Evolutionary conservation across 37 sponge, comb jelly and placozoan species (phyloP).

Genomic region (Tethya wilhelma): DNA sequence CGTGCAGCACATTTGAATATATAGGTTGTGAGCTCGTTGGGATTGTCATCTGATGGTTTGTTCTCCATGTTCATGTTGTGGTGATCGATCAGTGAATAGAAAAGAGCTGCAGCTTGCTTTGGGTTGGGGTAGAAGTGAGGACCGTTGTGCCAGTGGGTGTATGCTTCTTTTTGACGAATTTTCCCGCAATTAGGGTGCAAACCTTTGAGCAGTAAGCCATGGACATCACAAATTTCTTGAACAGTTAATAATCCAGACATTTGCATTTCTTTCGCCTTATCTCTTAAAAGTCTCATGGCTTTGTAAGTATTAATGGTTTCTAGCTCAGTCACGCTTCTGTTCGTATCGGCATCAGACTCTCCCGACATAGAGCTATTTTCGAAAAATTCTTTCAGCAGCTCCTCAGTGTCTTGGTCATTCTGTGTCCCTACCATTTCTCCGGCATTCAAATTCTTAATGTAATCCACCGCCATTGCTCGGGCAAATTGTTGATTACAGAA

Average conservation of each 20-base stretch:
- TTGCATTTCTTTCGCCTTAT: slow-evolving; percentile 35
- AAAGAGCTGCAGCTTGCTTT: slow-evolving; percentile 3
- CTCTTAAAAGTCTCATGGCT: slow-evolving; percentile 15
- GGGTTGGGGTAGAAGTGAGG: slow-evolving; percentile 44
- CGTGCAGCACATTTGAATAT: slow-evolving; percentile 64
- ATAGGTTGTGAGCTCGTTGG: slow-evolving; percentile 3
- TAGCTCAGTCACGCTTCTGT: neutral
- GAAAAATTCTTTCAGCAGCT: neutral
- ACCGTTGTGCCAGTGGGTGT: slow-evolving; percentile 24
- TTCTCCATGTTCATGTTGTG: slow-evolving; percentile 48
- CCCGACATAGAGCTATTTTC: neutral
- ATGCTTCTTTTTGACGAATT: slow-evolving; percentile 36
- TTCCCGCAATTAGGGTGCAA: slow-evolving; percentile 31
- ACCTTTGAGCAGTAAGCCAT: slow-evolving; percentile 33
- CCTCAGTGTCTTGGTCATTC: slow-evolving; percentile 21
- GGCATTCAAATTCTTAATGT: slow-evolving; percentile 34
- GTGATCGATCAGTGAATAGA: slow-evolving; percentile 47
- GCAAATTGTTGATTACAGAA: slow-evolving; percentile 26
- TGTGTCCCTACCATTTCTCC: slow-evolving; percentile 54
- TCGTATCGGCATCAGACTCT: no score
- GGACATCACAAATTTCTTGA: slow-evolving; percentile 41
- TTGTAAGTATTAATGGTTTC: slow-evolving; percentile 52
- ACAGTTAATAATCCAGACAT: slow-evolving; percentile 46
- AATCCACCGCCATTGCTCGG: slow-evolving; percentile 48
- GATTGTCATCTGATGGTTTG: neutral